phyloP scores from a whole-genome alignment of 2,797 vertebrate genomes.

The Hozukius guyotensis region DNA sequence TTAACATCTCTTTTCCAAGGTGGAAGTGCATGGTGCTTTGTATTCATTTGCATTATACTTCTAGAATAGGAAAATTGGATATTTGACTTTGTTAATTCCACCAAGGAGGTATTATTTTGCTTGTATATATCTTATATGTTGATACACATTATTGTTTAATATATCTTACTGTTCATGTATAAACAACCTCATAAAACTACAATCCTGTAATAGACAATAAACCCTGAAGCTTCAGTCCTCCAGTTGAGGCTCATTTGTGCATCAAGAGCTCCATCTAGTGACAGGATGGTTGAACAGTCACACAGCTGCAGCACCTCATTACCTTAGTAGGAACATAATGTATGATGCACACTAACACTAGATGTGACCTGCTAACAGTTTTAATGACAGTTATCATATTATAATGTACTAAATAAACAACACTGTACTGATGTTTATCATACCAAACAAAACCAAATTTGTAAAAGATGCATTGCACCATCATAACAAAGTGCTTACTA shows the following conservation, averaged over 20 bases:
- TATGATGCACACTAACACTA: not conserved
- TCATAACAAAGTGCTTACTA: not conserved
- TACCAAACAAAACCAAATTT: too few relatives aligned
- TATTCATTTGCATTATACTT: not conserved
- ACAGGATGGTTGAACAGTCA: not conserved
- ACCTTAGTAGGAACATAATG: not conserved
- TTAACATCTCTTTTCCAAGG: too few relatives aligned
- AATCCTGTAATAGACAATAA: not conserved
- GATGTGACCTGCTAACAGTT: too few relatives aligned
- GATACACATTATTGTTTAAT: not conserved
- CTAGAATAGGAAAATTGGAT: not conserved
- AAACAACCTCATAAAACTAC: not conserved
- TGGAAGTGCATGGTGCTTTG: not conserved
- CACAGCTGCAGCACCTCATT: not conserved
- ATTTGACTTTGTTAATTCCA: not conserved
- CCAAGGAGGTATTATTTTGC: not conserved
- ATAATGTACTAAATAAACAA: too few relatives aligned
- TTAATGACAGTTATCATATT: too few relatives aligned
- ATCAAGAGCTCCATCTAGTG: constrained; percentile 32
- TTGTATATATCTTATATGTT: not conserved
- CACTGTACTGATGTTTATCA: too few relatives aligned
- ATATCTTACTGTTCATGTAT: not conserved
- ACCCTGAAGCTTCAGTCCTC: not conserved
- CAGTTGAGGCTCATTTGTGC: not conserved
- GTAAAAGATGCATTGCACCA: too few relatives aligned